Base-by-base conservation (phyloP, 2,888 invertebrate species). In the Caenorhabditis sp. region DNA sequence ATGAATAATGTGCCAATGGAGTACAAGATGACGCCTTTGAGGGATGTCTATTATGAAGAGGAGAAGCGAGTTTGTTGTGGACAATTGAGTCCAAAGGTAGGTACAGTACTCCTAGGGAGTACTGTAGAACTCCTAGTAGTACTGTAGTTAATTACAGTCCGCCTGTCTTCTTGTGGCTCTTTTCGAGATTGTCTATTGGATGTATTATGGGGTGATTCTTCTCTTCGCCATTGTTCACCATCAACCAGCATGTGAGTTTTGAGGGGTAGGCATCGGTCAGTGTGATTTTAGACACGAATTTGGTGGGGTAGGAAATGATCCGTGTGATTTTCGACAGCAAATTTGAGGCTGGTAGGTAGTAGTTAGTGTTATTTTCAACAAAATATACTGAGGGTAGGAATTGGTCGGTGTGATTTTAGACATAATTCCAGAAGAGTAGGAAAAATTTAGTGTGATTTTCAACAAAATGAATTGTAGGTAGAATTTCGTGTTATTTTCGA, bases 161-260 rank as follows among this genome's bases (percentile, higher is more conserved):
- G 70, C 76, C 0, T 78, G 76, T 14, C 59, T 78, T 14, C 25
- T 78, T 4, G 73, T 78, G 27, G 78, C 67, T 12, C 63, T 67
- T 12, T 57, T 78, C 53, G 78, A 78, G 67, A 67, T 78, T 14
- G 66, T 64, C 27, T 78, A 78, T 53, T 78, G 78, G 78, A 68
- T 70, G 17, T 78, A 78, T 56, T 78, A 78, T 53, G 66, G 66
- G 3, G 59, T 78, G 7, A 50, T 78, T 0, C 66, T 78, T 1
- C 63, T 76, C n/a, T 78, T 78, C 20, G 76, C 78, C 17, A 63
- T 75, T 43, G 54, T 78, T 20, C 73, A 78, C 54, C 78, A 78
- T 27, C 70, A 71, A 59, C 67, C 68, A 56, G 78, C 78, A 57
- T 78, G 78, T 76, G 21, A 65, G 77, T 68, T 53, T 21, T 53